Percentiles rank a stretch among this genome's conserved stretches.
Conservation (phyloP, 2,797 vertebrate genomes). For the Pipistrellus nathusii region DNA sequence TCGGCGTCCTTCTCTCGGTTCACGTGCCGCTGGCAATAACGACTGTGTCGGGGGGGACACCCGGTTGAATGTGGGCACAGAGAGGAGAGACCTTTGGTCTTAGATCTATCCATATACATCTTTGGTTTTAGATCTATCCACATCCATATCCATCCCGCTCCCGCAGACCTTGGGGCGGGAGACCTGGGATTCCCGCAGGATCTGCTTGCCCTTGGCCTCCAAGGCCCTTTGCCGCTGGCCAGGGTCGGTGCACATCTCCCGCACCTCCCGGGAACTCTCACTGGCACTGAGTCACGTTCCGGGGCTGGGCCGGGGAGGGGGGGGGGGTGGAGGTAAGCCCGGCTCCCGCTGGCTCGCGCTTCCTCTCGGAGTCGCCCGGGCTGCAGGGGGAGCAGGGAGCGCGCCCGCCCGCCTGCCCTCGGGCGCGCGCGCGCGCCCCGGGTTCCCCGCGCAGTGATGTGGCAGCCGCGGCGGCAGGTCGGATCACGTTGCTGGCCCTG, state of each 20-base stretch:
- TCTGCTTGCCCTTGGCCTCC: not conserved
- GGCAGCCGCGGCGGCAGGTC: conserved; percentile 72
- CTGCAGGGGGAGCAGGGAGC: conserved; percentile 47
- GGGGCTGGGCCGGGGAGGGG: conserved; percentile 26
- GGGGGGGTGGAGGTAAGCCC: not conserved
- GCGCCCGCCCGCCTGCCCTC: conserved; percentile 63
- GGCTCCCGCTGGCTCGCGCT: conserved; percentile 33
- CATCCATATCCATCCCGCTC: not conserved
- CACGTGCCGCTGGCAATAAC: not conserved
- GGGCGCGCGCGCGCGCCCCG: conserved; percentile 71
- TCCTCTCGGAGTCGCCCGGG: not conserved
- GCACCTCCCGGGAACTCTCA: conserved; percentile 37
- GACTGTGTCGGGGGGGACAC: not conserved
- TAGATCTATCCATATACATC: not conserved
- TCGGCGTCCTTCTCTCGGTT: not conserved
- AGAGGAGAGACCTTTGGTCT: not conserved
- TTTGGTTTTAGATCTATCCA: not conserved
- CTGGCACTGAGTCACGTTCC: conserved; percentile 62
- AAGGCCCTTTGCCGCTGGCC: not conserved
- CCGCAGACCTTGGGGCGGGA: not conserved
- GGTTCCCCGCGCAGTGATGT: conserved; percentile 77
- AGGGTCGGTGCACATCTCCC: not conserved
- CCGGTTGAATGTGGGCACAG: not conserved
- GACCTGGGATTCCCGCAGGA: not conserved
- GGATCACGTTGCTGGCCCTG: conserved; percentile 86